A percentile compares a stretch with the other conserved stretches of the same genome.
Conservation (phyloP, 2,113 vertebrate species). For the Porphyrio hochstetteri region DNA sequence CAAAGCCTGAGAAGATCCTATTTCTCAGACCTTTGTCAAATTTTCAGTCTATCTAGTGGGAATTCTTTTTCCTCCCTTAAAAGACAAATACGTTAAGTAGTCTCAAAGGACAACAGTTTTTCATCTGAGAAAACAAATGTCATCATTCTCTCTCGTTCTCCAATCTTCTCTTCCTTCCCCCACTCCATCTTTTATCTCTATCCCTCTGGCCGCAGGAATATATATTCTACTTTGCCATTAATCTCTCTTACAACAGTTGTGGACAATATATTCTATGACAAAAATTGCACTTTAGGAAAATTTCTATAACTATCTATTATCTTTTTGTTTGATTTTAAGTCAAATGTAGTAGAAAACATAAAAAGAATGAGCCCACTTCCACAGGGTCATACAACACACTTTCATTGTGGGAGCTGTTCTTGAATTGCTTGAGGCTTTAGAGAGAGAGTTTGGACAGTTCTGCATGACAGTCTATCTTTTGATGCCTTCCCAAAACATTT, state of each 20-base stretch:
- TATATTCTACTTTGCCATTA: neutral
- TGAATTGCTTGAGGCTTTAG: neutral
- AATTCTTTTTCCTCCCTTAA: conserved; percentile 47
- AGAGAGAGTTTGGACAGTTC: neutral
- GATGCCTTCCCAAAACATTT: neutral
- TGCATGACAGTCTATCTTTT: neutral
- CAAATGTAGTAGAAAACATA: neutral
- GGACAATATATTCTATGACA: neutral
- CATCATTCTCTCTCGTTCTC: neutral
- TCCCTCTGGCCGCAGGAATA: neutral
- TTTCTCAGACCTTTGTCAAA: conserved; percentile 73
- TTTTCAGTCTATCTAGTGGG: conserved; percentile 66
- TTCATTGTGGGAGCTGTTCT: neutral
- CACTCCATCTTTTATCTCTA: neutral
- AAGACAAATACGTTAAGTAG: conserved; percentile 70
- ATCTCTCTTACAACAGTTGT: neutral
- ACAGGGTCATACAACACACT: neutral
- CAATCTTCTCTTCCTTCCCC: neutral
- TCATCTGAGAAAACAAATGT: conserved; percentile 65
- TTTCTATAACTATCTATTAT: neutral
- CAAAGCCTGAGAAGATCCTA: conserved; percentile 73
- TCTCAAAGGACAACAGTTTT: conserved; percentile 39
- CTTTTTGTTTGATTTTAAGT: neutral
- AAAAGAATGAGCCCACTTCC: neutral
- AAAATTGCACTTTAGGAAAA: neutral